Evolutionary conservation across 2,113 vertebrate species (phyloP), one percentile per base, ranked within the genome.

Genomic region (Numenius arquata): DNA sequence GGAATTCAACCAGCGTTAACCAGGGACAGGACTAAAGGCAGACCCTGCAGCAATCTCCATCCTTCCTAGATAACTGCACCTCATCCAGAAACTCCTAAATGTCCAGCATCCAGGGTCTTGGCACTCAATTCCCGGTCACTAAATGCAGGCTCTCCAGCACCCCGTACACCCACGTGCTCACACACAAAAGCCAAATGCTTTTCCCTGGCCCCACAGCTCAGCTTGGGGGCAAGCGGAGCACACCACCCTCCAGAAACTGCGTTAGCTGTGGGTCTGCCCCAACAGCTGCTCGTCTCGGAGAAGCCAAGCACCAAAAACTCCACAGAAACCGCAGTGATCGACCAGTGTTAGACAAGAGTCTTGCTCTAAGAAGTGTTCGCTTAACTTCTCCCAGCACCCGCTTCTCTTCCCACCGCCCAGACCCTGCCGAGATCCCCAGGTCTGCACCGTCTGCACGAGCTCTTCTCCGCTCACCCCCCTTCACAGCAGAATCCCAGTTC

Each of bases 111-210:
- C 34, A 12, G 43, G 43, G 7, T 14, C n/a, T 16, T 8, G 30
- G 63, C 12, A 41, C n/a, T 20, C 61, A 29, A 14, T 9, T 34
- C 47, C 47, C 1, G 0, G 12, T 61, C 53, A 29, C 29, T n/a
- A 21, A 62, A 30, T 4, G 16, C 55, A n/a, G 53, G 45, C 29
- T 26, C 40, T 30, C 40, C n/a, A 47, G 55, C 36, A 34, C 9
- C 27, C 61, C 52, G 3, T 11, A 29, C 18, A 18, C n/a, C 16
- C 11, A 5, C 0, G 3, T 30, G 3, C 23, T 43, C 71, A 6
- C 7, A 2, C 5, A 41, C 19, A 9, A 29, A 38, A 45, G 7
- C 43, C 43, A 34, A 58, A n/a, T 2, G 18, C 48, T 22, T 20
- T n/a, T 56, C 52, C 63, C 40, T 6, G 20, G 34, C 55, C 63